Percentiles rank a stretch among this genome's conserved stretches.
Conservation (phyloP, 2,888 invertebrate species). For the Bursaphelenchus okinawaensis region DNA sequence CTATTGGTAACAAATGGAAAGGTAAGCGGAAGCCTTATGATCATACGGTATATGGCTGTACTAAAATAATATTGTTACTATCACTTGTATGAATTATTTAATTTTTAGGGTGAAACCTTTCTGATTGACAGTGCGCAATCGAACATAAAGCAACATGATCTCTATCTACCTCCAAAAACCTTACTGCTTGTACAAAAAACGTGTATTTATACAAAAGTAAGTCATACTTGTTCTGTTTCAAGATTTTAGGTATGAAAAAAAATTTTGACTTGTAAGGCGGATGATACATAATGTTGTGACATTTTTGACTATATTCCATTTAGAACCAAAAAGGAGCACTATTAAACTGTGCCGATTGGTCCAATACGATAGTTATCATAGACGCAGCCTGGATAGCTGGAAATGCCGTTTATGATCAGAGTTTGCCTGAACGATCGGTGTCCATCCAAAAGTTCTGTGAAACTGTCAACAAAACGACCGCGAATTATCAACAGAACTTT, state of each 20-base stretch:
- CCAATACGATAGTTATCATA: constrained; percentile 37
- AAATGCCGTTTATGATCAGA: constrained; percentile 40
- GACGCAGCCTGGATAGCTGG: constrained; percentile 51
- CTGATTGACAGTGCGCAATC: not conserved
- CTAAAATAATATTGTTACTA: not conserved
- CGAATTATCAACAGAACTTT: not conserved
- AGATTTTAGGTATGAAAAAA: no score
- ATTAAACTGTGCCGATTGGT: not conserved
- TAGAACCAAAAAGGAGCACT: not conserved
- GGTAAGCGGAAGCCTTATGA: no score
- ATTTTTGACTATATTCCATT: no score
- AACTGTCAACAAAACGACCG: constrained; percentile 19
- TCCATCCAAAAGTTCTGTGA: constrained; percentile 42
- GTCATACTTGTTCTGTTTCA: no score
- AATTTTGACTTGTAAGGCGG: not conserved
- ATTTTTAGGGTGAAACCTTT: not conserved
- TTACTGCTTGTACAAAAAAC: constrained; percentile 28
- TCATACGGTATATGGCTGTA: not conserved
- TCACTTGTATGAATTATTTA: not conserved
- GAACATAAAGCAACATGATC: constrained; percentile 5
- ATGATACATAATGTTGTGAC: no score
- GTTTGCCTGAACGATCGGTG: constrained; percentile 33
- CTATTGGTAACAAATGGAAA: constrained; percentile 4
- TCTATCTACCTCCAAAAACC: constrained; percentile 27
- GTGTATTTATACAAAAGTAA: constrained; percentile 15